Evolutionary conservation across 2,113 vertebrate genomes (phyloP).

Genomic region (Herpetotheres cachinnans): DNA sequence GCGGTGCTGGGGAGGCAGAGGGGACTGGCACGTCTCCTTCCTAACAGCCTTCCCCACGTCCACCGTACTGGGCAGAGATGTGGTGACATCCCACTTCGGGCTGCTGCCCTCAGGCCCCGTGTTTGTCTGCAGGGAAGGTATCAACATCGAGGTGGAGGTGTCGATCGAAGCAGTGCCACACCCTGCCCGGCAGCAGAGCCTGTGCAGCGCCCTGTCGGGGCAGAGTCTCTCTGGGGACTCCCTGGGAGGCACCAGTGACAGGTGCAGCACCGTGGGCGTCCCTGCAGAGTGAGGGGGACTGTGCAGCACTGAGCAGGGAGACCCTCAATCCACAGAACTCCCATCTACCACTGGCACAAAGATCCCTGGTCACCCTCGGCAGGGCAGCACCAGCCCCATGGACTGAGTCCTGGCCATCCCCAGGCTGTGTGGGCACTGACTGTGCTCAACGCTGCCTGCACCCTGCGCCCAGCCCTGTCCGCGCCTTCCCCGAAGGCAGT

Average conservation of each 20-base stretch:
- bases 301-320: not conserved
- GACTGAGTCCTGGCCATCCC: not conserved
- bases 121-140: conserved; percentile 12
- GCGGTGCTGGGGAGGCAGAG: too few species aligned
- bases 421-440: not conserved
- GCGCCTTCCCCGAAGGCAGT: not conserved
- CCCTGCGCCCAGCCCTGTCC: not conserved
- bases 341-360: not conserved
- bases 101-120: not conserved
- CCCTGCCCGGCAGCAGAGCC: conserved; percentile 74
- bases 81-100: accelerated
- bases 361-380: too few species aligned
- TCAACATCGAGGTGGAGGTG: conserved; percentile 77
- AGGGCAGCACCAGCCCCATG: not conserved
- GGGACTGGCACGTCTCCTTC: not conserved
- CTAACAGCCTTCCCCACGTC: accelerated
- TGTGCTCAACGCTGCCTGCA: not conserved
- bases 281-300: not conserved
- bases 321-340: not conserved
- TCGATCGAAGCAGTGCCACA: conserved; percentile 77
- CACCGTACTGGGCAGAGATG: accelerated
- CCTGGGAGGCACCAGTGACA: conserved; percentile 71
- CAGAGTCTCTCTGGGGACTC: conserved; percentile 81
- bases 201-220: conserved; percentile 78
- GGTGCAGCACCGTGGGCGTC: not conserved